Conservation (phyloP, 2,113 vertebrate genomes). For the Garra rufa region DNA sequence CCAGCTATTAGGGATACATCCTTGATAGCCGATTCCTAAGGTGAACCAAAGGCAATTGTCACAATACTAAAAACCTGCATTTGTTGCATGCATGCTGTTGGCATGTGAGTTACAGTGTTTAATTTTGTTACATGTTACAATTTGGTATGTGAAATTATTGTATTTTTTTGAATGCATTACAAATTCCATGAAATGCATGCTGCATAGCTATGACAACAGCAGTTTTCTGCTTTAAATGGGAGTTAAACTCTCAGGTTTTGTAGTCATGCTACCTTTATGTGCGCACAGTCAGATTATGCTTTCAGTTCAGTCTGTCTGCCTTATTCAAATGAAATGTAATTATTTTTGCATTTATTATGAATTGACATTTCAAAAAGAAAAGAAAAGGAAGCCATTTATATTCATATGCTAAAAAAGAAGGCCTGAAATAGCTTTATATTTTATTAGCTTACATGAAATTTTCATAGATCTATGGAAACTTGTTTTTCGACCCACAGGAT, state of each 20-base stretch:
- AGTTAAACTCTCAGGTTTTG: constrained; percentile 14
- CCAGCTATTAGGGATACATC: neutral
- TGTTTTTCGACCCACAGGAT: neutral
- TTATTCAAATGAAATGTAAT: constrained; percentile 34
- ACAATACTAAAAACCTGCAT: neutral
- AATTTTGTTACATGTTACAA: constrained; percentile 2
- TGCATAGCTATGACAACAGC: constrained; percentile 32
- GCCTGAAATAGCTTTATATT: constrained; percentile 18
- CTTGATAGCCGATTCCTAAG: neutral
- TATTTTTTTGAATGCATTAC: constrained; percentile 29
- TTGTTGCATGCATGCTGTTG: constrained; percentile 28
- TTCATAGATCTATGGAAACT: constrained; percentile 5
- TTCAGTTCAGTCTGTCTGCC: constrained; percentile 16
- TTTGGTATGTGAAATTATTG: neutral
- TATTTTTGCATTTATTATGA: constrained; percentile 43
- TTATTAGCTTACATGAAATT: constrained; percentile 40
- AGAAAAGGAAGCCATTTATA: constrained; percentile 16
- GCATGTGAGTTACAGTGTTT: constrained; percentile 3
- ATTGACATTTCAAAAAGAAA: neutral
- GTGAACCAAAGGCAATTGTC: constrained; percentile 3
- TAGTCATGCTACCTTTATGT: constrained; percentile 5
- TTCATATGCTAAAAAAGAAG: neutral
- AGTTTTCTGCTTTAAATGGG: constrained; percentile 33
- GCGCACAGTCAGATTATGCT: constrained; percentile 1
- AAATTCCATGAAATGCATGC: constrained; percentile 42